Percentiles rank a stretch among this genome's conserved stretches.
Evolutionary conservation across 1,140 invertebrate species (phyloP).

Genomic region (Epicauta chinensis): DNA sequence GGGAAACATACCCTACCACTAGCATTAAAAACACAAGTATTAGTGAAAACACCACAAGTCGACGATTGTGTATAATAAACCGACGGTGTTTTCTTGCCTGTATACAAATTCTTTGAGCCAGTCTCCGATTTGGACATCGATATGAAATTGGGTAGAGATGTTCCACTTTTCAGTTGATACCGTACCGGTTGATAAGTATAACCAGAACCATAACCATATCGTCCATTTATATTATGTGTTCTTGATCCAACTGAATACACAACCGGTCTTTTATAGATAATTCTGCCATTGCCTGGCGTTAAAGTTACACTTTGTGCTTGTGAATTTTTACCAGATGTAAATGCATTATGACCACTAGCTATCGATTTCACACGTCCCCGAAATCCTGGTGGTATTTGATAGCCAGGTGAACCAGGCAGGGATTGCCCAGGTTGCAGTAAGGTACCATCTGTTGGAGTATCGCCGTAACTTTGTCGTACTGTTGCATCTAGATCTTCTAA

Average conservation of each 20-base stretch:
- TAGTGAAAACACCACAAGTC: constrained; percentile 78
- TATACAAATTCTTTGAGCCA: constrained; percentile 52
- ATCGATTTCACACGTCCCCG: constrained; percentile 57
- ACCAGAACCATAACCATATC: constrained; percentile 31
- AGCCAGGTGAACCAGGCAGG: constrained; percentile 55
- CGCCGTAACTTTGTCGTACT: constrained; percentile 45
- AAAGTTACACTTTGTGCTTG: constrained; percentile 59
- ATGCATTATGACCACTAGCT: constrained; percentile 51
- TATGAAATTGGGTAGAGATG: constrained; percentile 50
- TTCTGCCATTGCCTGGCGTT: constrained; percentile 49
- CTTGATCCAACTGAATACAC: constrained; percentile 42
- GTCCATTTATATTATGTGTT: constrained; percentile 28
- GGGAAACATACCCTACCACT: constrained; percentile 74
- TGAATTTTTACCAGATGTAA: constrained; percentile 51
- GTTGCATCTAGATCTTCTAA: constrained; percentile 47
- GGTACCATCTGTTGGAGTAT: constrained; percentile 43
- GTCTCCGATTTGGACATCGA: constrained; percentile 73
- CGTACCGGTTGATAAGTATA: constrained; percentile 32
- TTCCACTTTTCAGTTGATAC: constrained; percentile 33
- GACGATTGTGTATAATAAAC: constrained; percentile 80
- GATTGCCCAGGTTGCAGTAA: constrained; percentile 56
- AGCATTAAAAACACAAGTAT: constrained; percentile 72
- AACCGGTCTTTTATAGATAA: constrained; percentile 44
- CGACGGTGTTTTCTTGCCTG: constrained; percentile 58
- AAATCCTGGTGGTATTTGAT: constrained; percentile 59